These are phyloP conservation scores for Cirrhinus mrigala DNA, from an alignment of 2,797 vertebrate genomes.

Conservation along the genomic window DNA sequence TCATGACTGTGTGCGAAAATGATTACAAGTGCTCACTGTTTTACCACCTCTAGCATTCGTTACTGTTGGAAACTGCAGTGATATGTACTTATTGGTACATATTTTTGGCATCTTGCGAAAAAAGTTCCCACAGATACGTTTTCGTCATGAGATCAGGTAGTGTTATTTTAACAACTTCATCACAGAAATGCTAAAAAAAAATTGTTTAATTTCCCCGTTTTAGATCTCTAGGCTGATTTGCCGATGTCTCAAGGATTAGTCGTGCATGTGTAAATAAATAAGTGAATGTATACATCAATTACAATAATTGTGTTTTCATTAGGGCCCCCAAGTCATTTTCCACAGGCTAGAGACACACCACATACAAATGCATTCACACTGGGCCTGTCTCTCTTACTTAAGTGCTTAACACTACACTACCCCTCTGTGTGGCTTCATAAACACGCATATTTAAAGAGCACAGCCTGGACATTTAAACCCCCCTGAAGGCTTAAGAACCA, in stretches of 20 bases:
- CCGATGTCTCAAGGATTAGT: neutral
- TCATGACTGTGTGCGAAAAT: too few species aligned
- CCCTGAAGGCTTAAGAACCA: slow-evolving; percentile 20
- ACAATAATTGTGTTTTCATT: slow-evolving; percentile 8
- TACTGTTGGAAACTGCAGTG: too few species aligned
- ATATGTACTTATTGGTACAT: too few species aligned
- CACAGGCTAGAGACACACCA: neutral
- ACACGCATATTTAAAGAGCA: slow-evolving; percentile 47
- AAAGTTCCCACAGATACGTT: too few species aligned
- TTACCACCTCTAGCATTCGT: too few species aligned
- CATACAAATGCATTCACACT: neutral
- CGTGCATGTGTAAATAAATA: neutral
- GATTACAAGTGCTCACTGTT: too few species aligned
- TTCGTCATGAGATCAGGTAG: too few species aligned
- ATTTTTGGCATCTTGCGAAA: too few species aligned
- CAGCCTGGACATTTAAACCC: slow-evolving; percentile 33
- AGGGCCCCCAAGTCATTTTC: slow-evolving; percentile 4
- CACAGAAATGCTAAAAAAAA: neutral
- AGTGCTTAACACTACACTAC: slow-evolving; percentile 38
- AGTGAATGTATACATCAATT: slow-evolving; percentile 13
- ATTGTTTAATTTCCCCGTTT: neutral
- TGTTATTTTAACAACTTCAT: neutral
- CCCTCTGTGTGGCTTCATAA: slow-evolving; percentile 27
- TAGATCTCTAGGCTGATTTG: neutral
- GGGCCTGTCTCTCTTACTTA: slow-evolving; percentile 39